phyloP scores from a whole-genome alignment of 2,888 invertebrate species.

The Conus canariensis region DNA sequence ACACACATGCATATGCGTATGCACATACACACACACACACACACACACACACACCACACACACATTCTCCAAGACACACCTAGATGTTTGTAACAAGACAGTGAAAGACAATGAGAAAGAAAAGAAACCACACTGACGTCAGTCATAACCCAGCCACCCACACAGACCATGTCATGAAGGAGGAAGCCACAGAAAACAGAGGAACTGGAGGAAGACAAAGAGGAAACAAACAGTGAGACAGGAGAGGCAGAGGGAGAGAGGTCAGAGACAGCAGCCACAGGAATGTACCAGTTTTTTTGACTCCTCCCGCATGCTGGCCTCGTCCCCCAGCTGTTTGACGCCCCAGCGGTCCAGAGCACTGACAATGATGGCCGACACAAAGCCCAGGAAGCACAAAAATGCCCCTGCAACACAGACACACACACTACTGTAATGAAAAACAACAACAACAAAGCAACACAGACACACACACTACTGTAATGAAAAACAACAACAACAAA shows the following conservation, averaged over 20 bases:
- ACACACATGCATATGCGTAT: too few relatives aligned
- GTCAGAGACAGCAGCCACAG: neutral
- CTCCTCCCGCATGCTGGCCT: conserved; percentile 66
- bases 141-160: too few relatives aligned
- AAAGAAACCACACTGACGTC: too few relatives aligned
- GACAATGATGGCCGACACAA: conserved; percentile 77
- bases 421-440: neutral
- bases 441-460: neutral
- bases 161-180: too few relatives aligned
- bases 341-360: conserved; percentile 76
- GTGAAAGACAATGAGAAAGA: too few relatives aligned
- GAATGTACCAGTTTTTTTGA: conserved; percentile 74
- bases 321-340: conserved; percentile 73
- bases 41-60: too few relatives aligned
- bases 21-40: too few relatives aligned
- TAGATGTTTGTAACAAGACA: too few relatives aligned
- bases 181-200: neutral
- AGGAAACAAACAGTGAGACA: neutral
- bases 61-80: too few relatives aligned
- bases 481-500: neutral
- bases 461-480: neutral
- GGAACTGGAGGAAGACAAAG: neutral
- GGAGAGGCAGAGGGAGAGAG: neutral
- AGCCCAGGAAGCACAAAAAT: conserved; percentile 77
- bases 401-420: conserved; percentile 70